Percentiles rank a stretch among this genome's conserved stretches.
Evolutionary conservation across 2,797 vertebrate genomes (phyloP).

Genomic region (Catamblyrhynchus diadema): DNA sequence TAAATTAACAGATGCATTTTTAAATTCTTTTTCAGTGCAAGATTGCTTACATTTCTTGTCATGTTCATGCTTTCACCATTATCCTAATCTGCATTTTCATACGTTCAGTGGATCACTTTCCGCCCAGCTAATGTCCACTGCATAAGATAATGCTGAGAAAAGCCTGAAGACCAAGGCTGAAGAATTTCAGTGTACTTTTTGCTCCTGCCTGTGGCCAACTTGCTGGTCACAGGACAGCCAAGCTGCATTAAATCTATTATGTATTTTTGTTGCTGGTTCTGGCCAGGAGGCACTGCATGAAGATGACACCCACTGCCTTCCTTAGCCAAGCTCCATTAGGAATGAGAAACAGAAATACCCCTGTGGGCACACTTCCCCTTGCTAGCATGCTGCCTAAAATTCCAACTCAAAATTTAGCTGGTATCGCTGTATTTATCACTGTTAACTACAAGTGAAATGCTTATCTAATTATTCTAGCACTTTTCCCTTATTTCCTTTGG

Average conservation of each 20-base stretch:
- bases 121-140: not conserved
- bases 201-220: not conserved
- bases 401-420: not conserved
- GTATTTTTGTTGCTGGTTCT: not conserved
- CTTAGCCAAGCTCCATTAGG: not conserved
- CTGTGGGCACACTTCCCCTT: not conserved
- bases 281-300: not conserved
- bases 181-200: not conserved
- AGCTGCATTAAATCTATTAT: not conserved
- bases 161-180: not conserved
- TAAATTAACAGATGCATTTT: not conserved
- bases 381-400: not conserved
- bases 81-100: not conserved
- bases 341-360: not conserved
- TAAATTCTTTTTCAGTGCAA: not conserved
- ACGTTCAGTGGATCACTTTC: not conserved
- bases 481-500: not conserved
- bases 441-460: not conserved
- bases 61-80: not conserved
- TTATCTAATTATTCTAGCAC: not conserved
- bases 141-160: not conserved
- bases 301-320: not conserved
- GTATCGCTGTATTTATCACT: not conserved
- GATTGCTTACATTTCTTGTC: not conserved
- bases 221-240: not conserved